A percentile compares a stretch with the other conserved stretches of the same genome.
phyloP scores from a whole-genome alignment of 2,888 invertebrate species.

The Melanostoma mellinum region DNA sequence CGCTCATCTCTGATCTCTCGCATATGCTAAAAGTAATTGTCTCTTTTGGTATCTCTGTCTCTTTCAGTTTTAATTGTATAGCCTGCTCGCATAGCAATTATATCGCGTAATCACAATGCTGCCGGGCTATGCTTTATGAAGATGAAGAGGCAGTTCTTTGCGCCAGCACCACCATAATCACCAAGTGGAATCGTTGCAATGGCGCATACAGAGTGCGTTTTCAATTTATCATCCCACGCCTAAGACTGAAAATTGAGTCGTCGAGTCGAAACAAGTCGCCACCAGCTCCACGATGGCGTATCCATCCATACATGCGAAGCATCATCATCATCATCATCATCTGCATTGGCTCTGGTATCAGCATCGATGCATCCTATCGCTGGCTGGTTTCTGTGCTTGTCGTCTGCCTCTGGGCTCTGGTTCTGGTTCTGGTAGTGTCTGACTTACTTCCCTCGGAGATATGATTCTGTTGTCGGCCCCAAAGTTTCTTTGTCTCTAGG shows the following conservation, averaged over 20 bases:
- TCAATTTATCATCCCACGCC: constrained; percentile 70
- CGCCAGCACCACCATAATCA: constrained; percentile 20
- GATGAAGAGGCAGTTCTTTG: constrained; percentile 19
- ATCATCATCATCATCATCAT: constrained; percentile 48
- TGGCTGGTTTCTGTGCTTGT: neutral
- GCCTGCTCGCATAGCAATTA: constrained; percentile 59
- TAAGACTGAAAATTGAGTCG: constrained; percentile 66
- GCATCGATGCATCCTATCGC: constrained; percentile 56
- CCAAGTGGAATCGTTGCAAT: constrained; percentile 32
- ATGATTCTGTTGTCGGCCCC: constrained; percentile 32
- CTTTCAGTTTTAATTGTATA: constrained; percentile 55
- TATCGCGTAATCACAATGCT: constrained; percentile 66
- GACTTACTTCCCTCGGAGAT: constrained; percentile 49
- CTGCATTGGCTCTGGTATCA: constrained; percentile 48
- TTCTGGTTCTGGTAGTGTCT: constrained; percentile 3
- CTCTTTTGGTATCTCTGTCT: constrained; percentile 5
- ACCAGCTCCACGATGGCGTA: constrained; percentile 35
- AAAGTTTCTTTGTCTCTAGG: constrained; percentile 58
- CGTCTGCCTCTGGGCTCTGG: constrained; percentile 20
- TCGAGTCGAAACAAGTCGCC: constrained; percentile 60
- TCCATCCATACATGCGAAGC: constrained; percentile 20
- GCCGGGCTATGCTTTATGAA: constrained; percentile 12
- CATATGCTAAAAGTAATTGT: constrained; percentile 51
- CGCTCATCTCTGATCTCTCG: neutral
- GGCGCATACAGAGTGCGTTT: constrained; percentile 60